These are phyloP conservation scores for Pyrgus malvae DNA, from an alignment of 2,888 invertebrate species.

Conservation along the genomic window DNA sequence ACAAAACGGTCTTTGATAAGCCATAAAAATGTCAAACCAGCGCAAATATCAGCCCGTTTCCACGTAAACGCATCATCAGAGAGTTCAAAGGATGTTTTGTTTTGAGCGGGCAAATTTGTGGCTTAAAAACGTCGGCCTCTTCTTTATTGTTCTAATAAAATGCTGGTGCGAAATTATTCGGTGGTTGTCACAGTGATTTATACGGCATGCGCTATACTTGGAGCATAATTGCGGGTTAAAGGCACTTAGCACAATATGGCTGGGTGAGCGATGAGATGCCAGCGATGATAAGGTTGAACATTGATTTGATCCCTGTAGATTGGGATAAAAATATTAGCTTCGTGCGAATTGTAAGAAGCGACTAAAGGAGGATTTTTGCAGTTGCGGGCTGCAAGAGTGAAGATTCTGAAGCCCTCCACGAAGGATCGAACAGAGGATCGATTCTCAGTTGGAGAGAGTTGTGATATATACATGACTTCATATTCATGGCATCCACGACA, in stretches of 20 bases:
- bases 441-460: too few species aligned
- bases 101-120: constrained; percentile 56
- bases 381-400: too few species aligned
- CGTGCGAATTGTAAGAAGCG: too few species aligned
- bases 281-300: not conserved
- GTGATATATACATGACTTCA: too few species aligned
- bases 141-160: constrained; percentile 69
- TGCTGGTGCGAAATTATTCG: constrained; percentile 54
- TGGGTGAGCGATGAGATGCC: not conserved
- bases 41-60: constrained; percentile 34
- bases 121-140: constrained; percentile 49
- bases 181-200: constrained; percentile 60
- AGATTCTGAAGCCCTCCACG: too few species aligned
- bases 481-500: too few species aligned
- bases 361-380: too few species aligned
- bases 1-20: constrained; percentile 22
- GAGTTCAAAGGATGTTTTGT: constrained; percentile 59
- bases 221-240: constrained; percentile 14
- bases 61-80: constrained; percentile 36
- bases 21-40: constrained; percentile 22
- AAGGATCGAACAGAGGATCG: too few species aligned
- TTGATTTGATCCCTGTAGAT: too few species aligned
- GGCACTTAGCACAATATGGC: not conserved
- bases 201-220: constrained; percentile 26
- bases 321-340: not conserved